These are phyloP conservation scores for Parnassius apollo DNA, from an alignment of 2,888 invertebrate species.

Conservation along the genomic window DNA sequence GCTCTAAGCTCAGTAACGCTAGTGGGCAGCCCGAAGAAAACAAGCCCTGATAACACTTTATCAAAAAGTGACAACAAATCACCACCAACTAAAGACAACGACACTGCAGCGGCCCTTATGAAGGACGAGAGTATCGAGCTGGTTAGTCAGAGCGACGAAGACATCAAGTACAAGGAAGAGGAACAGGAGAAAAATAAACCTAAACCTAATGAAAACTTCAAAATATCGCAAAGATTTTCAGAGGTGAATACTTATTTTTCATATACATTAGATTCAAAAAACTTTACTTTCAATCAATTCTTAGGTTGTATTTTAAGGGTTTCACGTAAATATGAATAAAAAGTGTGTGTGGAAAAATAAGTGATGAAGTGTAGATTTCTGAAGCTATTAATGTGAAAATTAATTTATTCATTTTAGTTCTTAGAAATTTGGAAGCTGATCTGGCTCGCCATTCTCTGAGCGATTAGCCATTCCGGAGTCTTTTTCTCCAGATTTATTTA, in stretches of 20 bases:
- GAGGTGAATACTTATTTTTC: slow-evolving; percentile 48
- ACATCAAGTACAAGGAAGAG: slow-evolving; percentile 69
- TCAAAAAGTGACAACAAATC: slow-evolving; percentile 45
- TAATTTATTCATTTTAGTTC: no score
- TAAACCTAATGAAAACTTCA: slow-evolving; percentile 69
- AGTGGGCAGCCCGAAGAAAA: slow-evolving; percentile 81
- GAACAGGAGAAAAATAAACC: slow-evolving; percentile 65
- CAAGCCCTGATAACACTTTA: slow-evolving; percentile 54
- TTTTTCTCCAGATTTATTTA: no score
- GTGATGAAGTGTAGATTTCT: no score
- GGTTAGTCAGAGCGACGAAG: slow-evolving; percentile 72
- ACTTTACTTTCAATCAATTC: no score
- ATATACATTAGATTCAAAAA: no score
- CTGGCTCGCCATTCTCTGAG: no score
- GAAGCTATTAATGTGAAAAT: no score
- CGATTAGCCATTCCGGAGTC: no score
- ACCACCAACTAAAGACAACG: slow-evolving; percentile 59
- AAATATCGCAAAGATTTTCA: slow-evolving; percentile 71
- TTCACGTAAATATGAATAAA: no score
- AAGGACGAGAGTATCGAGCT: slow-evolving; percentile 74
- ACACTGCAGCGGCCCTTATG: slow-evolving; percentile 52
- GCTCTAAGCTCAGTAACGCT: slow-evolving; percentile 87
- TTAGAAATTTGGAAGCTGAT: no score
- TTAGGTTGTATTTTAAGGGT: no score
- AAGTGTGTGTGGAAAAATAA: no score